These are phyloP conservation scores for Rhogogaster chlorosoma DNA, from an alignment of 2,888 invertebrate genomes.

Conservation along the genomic window DNA sequence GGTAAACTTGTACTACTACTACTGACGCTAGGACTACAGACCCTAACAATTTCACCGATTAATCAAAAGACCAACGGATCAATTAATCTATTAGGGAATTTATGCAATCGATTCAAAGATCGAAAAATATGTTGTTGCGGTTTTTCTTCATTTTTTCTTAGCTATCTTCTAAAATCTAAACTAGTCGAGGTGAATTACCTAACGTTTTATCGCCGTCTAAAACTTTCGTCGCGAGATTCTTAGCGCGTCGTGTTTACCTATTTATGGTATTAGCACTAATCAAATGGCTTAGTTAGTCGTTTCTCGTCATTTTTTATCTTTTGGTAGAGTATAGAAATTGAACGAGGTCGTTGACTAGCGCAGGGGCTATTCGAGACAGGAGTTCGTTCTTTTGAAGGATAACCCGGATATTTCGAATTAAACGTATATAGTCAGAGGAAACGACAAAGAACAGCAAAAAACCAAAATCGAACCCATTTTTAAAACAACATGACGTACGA, in stretches of 20 bases:
- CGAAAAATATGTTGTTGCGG: neutral
- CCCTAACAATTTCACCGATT: neutral
- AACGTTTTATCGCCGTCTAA: neutral
- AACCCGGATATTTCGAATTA: neutral
- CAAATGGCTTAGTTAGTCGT: neutral
- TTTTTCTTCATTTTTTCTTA: neutral
- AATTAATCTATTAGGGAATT: neutral
- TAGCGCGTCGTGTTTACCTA: neutral
- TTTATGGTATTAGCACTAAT: conserved; percentile 2
- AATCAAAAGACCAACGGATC: neutral
- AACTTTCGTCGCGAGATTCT: neutral
- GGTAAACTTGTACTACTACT: conserved; percentile 61
- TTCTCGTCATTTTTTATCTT: too few species aligned
- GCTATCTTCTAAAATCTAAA: neutral
- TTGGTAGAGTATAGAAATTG: conserved; percentile 3
- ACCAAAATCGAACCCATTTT: too few species aligned
- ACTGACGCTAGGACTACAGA: neutral
- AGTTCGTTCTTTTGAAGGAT: neutral
- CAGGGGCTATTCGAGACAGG: conserved; percentile 5
- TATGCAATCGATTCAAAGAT: neutral
- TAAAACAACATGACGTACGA: too few species aligned
- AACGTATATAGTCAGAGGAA: neutral
- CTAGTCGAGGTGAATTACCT: neutral
- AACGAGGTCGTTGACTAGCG: conserved; percentile 38
- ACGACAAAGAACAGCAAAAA: too few species aligned